Base-by-base conservation (phyloP, 1,140 invertebrate genomes). In the Dendrolimus punctatus region DNA sequence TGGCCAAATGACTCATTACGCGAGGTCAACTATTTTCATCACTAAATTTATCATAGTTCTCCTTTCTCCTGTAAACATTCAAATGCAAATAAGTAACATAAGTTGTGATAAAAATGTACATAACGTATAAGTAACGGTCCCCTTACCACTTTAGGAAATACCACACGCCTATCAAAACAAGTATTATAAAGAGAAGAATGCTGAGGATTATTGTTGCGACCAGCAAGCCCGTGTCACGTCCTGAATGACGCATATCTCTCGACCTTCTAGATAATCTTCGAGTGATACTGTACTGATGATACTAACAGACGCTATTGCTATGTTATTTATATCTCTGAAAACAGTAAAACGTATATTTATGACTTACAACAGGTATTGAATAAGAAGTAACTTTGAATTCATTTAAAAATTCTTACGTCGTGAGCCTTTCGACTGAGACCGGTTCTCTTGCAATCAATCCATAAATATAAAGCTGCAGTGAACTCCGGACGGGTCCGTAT, bases 121-220 rank as follows among this genome's bases (percentile, higher is more conserved):
- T 23, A 23, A 23, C 23, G 23, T 62, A 57, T 64, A 57, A 53
- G 10, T 51, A 65, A 62, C 43, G 54, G 53, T 60, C 42, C 8
- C 46, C 60, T 74, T 76, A 83, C 81, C 81, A 65, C 75, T 61
- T 76, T n/a, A 79, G 61, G 56, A 73, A 68, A 57, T 66, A 72
- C 69, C 69, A 83, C 8, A 78, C 53, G 49, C 51, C 62, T 57
- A 61, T 55, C n/a, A 60, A 49, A 40, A 75, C 49, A 49, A 80
- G 71, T 53, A 77, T 9, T 61, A 80, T 63, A 55, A 85, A 71
- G 40, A 85, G 63, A 38, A 83, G 54, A 46, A 71, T 50, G 38
- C 73, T 73, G 6, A 85, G 73, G 52, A 69, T 59, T 68, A 85
- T 82, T 40, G 80, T 82, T 6, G 79, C 62, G 8, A 64, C 71